Percentiles rank a stretch among this genome's conserved stretches.
Evolutionary conservation across 2,113 vertebrate genomes (phyloP).

Genomic region (Peromyscus leucopus): DNA sequence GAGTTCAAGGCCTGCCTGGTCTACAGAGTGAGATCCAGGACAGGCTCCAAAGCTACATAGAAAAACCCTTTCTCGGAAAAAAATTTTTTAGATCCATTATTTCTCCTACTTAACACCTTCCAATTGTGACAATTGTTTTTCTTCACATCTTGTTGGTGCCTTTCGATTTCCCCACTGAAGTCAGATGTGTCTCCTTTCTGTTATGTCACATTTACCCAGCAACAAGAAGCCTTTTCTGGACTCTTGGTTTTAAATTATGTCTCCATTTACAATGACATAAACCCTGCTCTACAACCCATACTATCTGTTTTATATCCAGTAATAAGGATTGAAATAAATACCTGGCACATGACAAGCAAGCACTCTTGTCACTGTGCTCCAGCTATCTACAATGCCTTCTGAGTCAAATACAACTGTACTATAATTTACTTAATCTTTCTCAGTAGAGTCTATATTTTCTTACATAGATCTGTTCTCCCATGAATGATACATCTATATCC

Average conservation of each 20-base stretch:
- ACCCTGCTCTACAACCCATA: not conserved
- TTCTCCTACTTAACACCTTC: not conserved
- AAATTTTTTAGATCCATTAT: not conserved
- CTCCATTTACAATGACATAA: not conserved
- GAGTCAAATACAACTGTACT: not conserved
- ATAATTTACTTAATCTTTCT: not conserved
- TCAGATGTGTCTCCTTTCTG: not conserved
- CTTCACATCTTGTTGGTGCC: not conserved
- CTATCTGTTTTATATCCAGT: too few species aligned
- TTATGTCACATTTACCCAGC: not conserved
- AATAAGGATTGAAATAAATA: not conserved
- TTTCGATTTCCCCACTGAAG: not conserved
- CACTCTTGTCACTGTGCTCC: not conserved
- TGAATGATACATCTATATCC: not conserved
- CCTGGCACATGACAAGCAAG: not conserved
- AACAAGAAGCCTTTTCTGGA: not conserved
- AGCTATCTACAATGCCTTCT: not conserved
- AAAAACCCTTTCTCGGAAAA: too few species aligned
- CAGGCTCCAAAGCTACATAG: too few species aligned
- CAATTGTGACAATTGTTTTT: not conserved
- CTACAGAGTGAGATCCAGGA: too few species aligned
- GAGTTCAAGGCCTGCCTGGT: too few species aligned
- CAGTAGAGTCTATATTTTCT: not conserved
- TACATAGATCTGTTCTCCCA: not conserved
- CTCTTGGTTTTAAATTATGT: not conserved